A percentile compares a stretch with the other conserved stretches of the same genome.
Conservation (phyloP, 2,888 invertebrate species). For the Sphaerophoria rueppellii region DNA sequence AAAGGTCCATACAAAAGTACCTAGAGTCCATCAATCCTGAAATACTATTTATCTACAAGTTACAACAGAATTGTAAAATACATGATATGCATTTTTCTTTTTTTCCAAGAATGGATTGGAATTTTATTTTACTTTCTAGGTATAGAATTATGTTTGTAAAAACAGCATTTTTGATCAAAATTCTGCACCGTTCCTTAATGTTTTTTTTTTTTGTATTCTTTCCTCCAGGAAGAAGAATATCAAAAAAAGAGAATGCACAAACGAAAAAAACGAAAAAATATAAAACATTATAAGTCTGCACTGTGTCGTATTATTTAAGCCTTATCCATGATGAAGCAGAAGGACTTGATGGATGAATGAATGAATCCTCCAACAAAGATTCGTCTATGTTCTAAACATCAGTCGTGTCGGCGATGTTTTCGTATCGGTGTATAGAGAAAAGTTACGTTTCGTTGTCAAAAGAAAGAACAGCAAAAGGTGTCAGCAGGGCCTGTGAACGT, state of each 20-base stretch:
- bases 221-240: background rate
- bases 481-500: slow-evolving; percentile 38
- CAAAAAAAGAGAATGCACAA: background rate
- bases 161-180: too few relatives aligned
- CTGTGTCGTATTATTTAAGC: background rate
- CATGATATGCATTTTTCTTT: too few relatives aligned
- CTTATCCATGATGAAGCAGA: slow-evolving; percentile 27
- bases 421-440: slow-evolving; percentile 16
- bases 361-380: slow-evolving; percentile 44
- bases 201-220: too few relatives aligned
- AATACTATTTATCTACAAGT: too few relatives aligned
- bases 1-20: too few relatives aligned
- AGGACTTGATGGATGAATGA: slow-evolving; percentile 40
- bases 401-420: background rate
- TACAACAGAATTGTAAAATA: too few relatives aligned
- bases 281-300: background rate
- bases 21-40: too few relatives aligned
- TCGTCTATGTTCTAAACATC: slow-evolving; percentile 49
- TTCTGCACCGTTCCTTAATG: too few relatives aligned
- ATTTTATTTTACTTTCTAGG: too few relatives aligned
- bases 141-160: too few relatives aligned
- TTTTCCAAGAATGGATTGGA: too few relatives aligned
- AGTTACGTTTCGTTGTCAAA: slow-evolving; percentile 52
- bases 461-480: slow-evolving; percentile 66
- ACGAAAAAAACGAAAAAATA: background rate